phyloP scores from a whole-genome alignment of 2,888 invertebrate genomes.

The Hydriomena furcata region DNA sequence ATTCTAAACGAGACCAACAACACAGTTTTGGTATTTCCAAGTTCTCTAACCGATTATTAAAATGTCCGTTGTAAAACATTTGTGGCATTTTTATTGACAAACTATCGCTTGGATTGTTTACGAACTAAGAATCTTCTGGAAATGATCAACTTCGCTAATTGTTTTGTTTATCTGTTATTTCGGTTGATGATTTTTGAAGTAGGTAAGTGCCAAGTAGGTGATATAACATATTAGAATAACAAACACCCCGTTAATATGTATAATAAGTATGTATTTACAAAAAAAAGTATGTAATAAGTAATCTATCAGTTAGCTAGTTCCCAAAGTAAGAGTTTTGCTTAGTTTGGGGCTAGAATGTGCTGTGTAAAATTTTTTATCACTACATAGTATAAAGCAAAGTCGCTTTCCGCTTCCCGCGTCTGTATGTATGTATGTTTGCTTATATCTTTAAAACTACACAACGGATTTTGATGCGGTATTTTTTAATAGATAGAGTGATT shows the following conservation, averaged over 20 bases:
- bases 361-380: no score
- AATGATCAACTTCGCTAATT: not conserved
- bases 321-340: no score
- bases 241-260: conserved; percentile 6
- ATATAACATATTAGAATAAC: not conserved
- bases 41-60: conserved; percentile 39
- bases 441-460: no score
- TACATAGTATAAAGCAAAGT: no score
- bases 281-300: no score
- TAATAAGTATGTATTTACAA: no score
- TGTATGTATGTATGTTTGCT: no score
- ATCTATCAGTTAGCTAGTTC: no score
- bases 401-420: no score
- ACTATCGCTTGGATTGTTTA: conserved; percentile 5
- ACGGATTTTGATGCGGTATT: no score
- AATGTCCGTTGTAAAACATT: conserved; percentile 35
- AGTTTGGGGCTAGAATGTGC: no score
- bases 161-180: conserved; percentile 5
- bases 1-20: conserved; percentile 20
- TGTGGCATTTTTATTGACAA: conserved; percentile 26
- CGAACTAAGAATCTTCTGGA: not conserved
- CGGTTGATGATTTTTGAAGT: not conserved
- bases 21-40: conserved; percentile 44
- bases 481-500: no score
- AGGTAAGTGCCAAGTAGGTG: not conserved